A percentile compares a stretch with the other conserved stretches of the same genome.
These are phyloP conservation scores for Doryteuthis pealeii DNA, from an alignment of 1,140 invertebrate species.

Conservation along the genomic window DNA sequence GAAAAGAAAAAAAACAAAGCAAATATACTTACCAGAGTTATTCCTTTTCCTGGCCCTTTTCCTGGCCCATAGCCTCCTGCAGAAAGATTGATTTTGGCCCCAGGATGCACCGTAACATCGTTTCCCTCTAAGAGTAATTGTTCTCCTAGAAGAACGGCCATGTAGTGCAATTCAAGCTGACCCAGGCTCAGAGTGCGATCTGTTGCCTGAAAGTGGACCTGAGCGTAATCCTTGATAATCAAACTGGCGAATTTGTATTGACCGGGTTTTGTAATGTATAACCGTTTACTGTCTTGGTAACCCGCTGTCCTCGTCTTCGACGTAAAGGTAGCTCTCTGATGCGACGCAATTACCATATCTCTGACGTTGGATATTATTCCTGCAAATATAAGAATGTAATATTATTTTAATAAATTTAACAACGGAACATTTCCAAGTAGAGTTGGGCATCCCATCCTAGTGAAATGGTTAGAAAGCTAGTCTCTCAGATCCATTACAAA, in stretches of 20 bases:
- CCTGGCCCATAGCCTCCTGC: conserved; percentile 33
- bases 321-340: conserved; percentile 40
- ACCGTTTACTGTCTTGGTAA: conserved; percentile 32
- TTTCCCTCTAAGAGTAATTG: conserved; percentile 37
- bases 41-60: conserved; percentile 37
- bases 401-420: no score
- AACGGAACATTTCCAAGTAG: no score
- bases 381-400: no score
- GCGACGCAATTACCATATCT: conserved; percentile 38
- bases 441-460: no score
- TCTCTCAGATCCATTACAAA: no score
- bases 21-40: no score
- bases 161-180: conserved; percentile 41
- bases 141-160: conserved; percentile 31
- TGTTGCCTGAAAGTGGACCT: conserved; percentile 28
- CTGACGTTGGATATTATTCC: conserved; percentile 44
- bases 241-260: conserved; percentile 44
- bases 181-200: conserved; percentile 35
- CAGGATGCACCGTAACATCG: conserved; percentile 38
- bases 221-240: conserved; percentile 40
- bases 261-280: conserved; percentile 29
- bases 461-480: no score
- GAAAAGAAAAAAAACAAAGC: no score
- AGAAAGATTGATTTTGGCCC: conserved; percentile 35
- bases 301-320: conserved; percentile 35